phyloP scores from a whole-genome alignment of 2,113 vertebrate species.

The Scytalopus superciliaris region DNA sequence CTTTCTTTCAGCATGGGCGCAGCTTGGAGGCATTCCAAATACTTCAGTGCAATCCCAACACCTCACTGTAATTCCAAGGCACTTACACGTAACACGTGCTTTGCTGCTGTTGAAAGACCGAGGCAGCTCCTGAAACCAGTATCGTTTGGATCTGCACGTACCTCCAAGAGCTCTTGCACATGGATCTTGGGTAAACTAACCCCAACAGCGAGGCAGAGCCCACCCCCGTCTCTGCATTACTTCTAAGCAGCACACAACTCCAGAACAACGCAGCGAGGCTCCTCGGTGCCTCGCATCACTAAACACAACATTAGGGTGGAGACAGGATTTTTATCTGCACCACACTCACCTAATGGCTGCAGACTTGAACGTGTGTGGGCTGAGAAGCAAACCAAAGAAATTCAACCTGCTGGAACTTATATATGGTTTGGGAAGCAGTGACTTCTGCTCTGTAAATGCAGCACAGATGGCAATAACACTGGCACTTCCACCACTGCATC shows the following conservation, averaged over 20 bases:
- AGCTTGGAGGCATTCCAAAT: constrained; percentile 21
- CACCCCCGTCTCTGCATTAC: background rate
- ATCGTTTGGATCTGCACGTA: background rate
- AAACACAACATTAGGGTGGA: background rate
- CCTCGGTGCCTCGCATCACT: background rate
- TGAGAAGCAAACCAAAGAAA: background rate
- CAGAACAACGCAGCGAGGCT: background rate
- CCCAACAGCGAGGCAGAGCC: rapidly evolving
- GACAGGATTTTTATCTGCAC: background rate
- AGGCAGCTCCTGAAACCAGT: background rate
- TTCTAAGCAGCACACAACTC: background rate
- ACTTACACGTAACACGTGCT: background rate
- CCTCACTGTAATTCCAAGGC: constrained; percentile 28
- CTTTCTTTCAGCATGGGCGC: background rate
- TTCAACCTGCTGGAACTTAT: background rate
- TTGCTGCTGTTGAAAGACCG: constrained; percentile 3
- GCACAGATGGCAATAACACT: background rate
- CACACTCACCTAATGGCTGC: background rate
- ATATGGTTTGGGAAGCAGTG: background rate
- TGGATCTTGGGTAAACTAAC: background rate
- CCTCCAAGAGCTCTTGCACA: background rate
- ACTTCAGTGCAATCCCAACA: background rate
- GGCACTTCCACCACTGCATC: background rate
- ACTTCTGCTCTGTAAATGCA: background rate
- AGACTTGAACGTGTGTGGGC: background rate